Percentiles rank a stretch among this genome's conserved stretches.
phyloP scores from a whole-genome alignment of 2,113 vertebrate species.

The Dromas ardeola region DNA sequence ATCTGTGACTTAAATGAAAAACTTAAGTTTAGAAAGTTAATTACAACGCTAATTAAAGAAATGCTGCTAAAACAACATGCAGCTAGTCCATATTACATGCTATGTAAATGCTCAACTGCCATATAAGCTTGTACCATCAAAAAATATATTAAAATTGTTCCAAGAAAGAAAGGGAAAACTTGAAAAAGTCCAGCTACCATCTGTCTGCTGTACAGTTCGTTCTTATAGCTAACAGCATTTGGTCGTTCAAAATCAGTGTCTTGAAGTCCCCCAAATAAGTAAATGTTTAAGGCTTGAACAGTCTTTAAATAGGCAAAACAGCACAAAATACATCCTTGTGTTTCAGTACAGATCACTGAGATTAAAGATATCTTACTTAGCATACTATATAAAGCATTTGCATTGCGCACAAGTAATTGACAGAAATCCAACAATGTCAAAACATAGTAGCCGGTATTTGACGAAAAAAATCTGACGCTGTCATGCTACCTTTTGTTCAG shows the following conservation, averaged over 20 bases:
- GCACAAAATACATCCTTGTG: background rate
- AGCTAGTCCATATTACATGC: background rate
- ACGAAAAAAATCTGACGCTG: background rate
- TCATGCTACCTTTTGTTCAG: background rate
- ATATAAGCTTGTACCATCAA: background rate
- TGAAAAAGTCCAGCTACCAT: background rate
- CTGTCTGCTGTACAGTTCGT: background rate
- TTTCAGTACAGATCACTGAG: background rate
- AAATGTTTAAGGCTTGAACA: background rate
- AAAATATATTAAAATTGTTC: background rate
- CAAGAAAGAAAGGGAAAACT: background rate
- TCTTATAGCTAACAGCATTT: background rate
- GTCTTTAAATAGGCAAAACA: background rate
- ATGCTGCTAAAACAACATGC: background rate
- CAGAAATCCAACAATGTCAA: background rate
- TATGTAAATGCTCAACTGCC: background rate
- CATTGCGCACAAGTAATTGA: background rate
- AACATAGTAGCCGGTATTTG: background rate
- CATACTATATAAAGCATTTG: background rate
- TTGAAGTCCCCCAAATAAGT: background rate
- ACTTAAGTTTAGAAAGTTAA: background rate
- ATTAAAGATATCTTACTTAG: background rate
- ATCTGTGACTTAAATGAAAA: background rate
- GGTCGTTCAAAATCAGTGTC: background rate
- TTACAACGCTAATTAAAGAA: background rate